These are phyloP conservation scores for Salvator merianae DNA, from an alignment of 2,113 vertebrate genomes.

Conservation along the genomic window DNA sequence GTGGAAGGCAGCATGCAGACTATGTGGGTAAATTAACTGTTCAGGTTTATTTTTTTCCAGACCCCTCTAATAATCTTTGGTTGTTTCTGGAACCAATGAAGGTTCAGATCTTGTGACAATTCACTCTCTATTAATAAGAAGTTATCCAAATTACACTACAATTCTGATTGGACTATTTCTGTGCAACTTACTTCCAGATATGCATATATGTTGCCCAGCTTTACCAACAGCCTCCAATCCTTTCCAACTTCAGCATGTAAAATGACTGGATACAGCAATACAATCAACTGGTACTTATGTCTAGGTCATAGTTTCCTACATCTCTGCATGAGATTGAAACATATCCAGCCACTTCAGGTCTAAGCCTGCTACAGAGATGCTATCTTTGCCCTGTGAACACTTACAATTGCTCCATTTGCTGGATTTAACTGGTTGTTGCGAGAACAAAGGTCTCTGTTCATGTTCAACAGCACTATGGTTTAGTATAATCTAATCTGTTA, in stretches of 20 bases:
- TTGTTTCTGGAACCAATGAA: too few relatives aligned
- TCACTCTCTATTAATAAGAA: neutral
- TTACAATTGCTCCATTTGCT: neutral
- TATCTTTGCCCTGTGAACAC: neutral
- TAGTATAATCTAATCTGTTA: neutral
- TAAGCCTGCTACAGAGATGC: neutral
- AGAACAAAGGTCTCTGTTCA: neutral
- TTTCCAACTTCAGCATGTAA: neutral
- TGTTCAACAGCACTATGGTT: neutral
- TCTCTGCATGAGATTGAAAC: neutral
- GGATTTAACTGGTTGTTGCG: neutral
- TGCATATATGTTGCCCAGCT: neutral
- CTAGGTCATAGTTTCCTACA: neutral
- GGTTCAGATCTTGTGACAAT: too few relatives aligned
- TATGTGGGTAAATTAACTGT: neutral
- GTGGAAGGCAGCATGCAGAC: neutral
- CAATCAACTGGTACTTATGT: neutral
- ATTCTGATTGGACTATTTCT: neutral
- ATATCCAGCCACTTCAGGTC: too few relatives aligned
- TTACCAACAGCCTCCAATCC: neutral
- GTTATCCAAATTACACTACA: neutral
- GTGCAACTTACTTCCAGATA: neutral
- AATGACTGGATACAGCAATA: neutral
- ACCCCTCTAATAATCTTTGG: neutral
- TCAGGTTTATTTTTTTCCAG: neutral